Conservation (phyloP, 2,113 vertebrate genomes). For the Atractosteus spatula region DNA sequence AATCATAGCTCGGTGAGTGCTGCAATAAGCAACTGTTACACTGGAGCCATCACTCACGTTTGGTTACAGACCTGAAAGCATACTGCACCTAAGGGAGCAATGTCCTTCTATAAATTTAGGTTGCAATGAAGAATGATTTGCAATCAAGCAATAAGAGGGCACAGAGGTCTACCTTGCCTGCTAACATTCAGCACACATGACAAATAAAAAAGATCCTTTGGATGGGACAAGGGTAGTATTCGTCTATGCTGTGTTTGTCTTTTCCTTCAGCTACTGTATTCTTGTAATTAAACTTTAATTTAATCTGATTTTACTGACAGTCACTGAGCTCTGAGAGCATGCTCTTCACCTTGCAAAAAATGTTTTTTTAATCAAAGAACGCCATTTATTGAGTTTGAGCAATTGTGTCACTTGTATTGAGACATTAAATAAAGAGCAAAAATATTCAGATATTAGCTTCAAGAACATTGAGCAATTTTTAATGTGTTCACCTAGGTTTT, state of each 20-base stretch:
- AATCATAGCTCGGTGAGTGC: slow-evolving; percentile 82
- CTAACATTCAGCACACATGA: slow-evolving; percentile 76
- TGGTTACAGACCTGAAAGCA: slow-evolving; percentile 85
- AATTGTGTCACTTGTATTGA: background rate
- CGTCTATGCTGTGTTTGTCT: slow-evolving; percentile 74
- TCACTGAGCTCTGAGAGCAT: slow-evolving; percentile 58
- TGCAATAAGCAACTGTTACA: slow-evolving; percentile 86
- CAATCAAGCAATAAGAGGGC: slow-evolving; percentile 84
- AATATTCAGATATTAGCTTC: background rate
- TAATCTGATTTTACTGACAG: slow-evolving; percentile 81
- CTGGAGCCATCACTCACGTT: slow-evolving; percentile 82
- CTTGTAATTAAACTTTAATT: slow-evolving; percentile 83
- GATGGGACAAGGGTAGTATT: slow-evolving; percentile 66
- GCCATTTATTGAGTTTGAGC: slow-evolving; percentile 71
- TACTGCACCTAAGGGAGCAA: slow-evolving; percentile 82
- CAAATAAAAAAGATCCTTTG: slow-evolving; percentile 68
- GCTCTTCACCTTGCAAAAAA: slow-evolving; percentile 74
- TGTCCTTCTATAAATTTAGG: slow-evolving; percentile 87
- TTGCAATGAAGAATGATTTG: slow-evolving; percentile 88
- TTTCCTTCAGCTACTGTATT: slow-evolving; percentile 75
- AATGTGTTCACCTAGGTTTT: too few species aligned
- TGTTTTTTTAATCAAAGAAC: slow-evolving; percentile 50
- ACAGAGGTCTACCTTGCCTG: slow-evolving; percentile 78
- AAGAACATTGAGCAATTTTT: too few species aligned
- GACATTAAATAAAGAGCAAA: background rate